Evolutionary conservation across 2,113 vertebrate genomes (phyloP), one percentile per base, ranked within the genome.

Genomic region (Actenoides lindsayi): DNA sequence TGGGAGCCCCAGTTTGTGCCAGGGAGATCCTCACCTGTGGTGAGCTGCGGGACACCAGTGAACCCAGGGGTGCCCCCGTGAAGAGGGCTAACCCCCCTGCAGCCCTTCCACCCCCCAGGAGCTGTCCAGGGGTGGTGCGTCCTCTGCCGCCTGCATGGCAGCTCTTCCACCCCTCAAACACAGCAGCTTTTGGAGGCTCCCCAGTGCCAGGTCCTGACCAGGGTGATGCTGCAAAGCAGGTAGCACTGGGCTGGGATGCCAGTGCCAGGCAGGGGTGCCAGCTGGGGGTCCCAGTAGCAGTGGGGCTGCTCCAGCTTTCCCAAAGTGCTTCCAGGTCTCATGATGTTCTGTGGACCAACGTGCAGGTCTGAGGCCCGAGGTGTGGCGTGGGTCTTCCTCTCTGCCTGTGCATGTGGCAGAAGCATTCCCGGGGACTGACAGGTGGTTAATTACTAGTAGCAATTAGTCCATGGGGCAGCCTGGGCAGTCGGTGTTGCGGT

Each of bases 21-120:
- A 5, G 53, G 30, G 42, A 42, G 30, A 9, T 51, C 48, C 20
- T 39, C 0, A 6, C 56, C 46, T 11, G 0, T 5, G 56, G 56
- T 2, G 10, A 44, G 48, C 48, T 19, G 31, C 18, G 30, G 0
- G 3, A 19, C n/a, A 15, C 46, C 76, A 60, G 80, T 54, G 24
- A 20, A 69, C 53, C 35, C 46, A 5, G 14, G 15, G 56, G 25
- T 24, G 56, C 46, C n/a, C 68, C 1, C 8, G 5, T 23, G 25
- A 15, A 6, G 31, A 10, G 37, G 31, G 24, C 39, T 56, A 2
- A 5, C 30, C 16, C 53, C 31, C 41, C 48, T 9, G 9, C 48
- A 53, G 50, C 41, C 33, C 33, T 31, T 17, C 33, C 21, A 19
- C 30, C 54, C 54, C n/a, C 21, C 65, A n/a, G 2, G 20, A 53